A percentile compares a stretch with the other conserved stretches of the same genome.
phyloP scores from a whole-genome alignment of 2,113 vertebrate genomes.

The Passer domesticus region DNA sequence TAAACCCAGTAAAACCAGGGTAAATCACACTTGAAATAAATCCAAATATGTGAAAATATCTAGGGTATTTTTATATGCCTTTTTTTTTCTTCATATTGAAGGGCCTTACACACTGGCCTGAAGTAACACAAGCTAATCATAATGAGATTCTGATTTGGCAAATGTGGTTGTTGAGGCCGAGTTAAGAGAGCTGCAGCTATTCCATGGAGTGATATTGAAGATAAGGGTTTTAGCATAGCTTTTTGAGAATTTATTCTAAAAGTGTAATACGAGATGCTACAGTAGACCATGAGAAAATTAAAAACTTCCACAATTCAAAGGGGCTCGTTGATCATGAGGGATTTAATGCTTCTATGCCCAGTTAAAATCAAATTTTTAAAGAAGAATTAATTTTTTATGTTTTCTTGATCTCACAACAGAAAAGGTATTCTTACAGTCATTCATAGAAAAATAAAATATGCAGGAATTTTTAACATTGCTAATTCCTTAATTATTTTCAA shows the following conservation, averaged over 20 bases:
- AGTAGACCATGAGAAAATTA: not conserved
- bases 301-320: not conserved
- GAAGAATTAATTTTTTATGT: not conserved
- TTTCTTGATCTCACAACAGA: not conserved
- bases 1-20: not conserved
- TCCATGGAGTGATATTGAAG: not conserved
- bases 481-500: not conserved
- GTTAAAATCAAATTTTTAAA: not conserved
- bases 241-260: not conserved
- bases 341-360: not conserved
- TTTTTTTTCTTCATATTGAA: not conserved
- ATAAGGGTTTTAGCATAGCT: not conserved
- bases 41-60: not conserved
- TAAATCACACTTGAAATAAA: not conserved
- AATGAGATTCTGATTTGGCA: not conserved
- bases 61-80: not conserved
- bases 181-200: not conserved
- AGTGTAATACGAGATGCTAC: not conserved
- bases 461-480: not conserved
- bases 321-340: rapidly evolving
- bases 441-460: not conserved
- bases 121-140: not conserved
- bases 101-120: not conserved
- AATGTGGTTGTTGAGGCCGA: not conserved
- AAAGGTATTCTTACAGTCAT: not conserved